Base-by-base conservation (phyloP, 2,888 invertebrate species). In the Stenurella melanura region DNA sequence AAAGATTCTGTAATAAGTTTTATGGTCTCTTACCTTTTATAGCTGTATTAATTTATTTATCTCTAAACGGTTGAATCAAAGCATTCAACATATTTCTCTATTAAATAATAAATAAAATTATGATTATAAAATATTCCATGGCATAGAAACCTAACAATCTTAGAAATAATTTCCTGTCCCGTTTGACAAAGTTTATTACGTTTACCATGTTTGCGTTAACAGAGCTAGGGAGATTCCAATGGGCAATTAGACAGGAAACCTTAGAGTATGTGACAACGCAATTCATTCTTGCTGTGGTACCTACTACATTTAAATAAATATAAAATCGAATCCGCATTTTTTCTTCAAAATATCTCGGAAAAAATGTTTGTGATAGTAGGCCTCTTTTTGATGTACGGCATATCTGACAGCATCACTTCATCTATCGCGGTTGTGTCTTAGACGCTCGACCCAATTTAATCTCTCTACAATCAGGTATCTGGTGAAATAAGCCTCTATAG, bases 11-110 rank as follows among this genome's bases (percentile, higher is more conserved):
- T 64, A n/a, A 61, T 63, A 42, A 42, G 17, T 38, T 64, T 64
- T 64, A 38, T 42, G 19, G 38, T 64, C 34, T 64, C 42, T 34
- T 12, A 17, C 63, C 21, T 63, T 63, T 63, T 58, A 58, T 58
- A n/a, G n/a, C 50, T 50, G n/a, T 15, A 50, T 50, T 50, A n/a
- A 50, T 50, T 50, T 50, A 17, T 50, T 50, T 50, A 9, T n/a
- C n/a, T n/a, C 5, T 50, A 5, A 50, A n/a, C 50, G 12, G n/a
- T 50, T 50, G n/a, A n/a, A n/a, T 50, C n/a, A 50, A 50, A 50
- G 50, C 12, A n/a, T 50, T n/a, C 50, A 17, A n/a, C 15, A n/a
- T 50, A n/a, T 50, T 50, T 50, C 21, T 34, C 3, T 50, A 17
- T n/a, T 50, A 50, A 0, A 6, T 50, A 50, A 5, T 50, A n/a